Evolutionary conservation across 2,797 vertebrate genomes (phyloP).

Genomic region (Trachurus trachurus): DNA sequence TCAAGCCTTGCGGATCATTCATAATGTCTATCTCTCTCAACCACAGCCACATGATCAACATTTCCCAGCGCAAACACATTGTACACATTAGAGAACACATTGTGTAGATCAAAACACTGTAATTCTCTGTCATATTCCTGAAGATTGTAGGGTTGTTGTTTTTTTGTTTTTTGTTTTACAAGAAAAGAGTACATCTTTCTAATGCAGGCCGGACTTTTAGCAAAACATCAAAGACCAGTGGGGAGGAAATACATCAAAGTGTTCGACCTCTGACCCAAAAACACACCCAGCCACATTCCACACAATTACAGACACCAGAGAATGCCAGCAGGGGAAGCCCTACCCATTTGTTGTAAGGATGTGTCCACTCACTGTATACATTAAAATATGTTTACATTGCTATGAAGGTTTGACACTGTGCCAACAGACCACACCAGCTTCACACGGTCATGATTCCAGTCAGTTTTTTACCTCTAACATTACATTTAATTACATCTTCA

Average conservation of each 20-base stretch:
- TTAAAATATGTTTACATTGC: conserved; percentile 59
- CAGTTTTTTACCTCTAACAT: conserved; percentile 13
- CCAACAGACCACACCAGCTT: conserved; percentile 44
- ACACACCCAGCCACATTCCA: conserved; percentile 79
- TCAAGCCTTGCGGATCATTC: conserved; percentile 42
- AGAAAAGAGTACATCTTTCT: conserved; percentile 42
- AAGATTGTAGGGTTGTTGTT: conserved; percentile 25
- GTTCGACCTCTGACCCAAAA: conserved; percentile 80
- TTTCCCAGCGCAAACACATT: conserved; percentile 5
- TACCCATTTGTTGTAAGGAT: conserved; percentile 54
- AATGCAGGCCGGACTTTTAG: conserved; percentile 41
- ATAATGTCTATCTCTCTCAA: conserved; percentile 34
- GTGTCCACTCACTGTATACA: conserved; percentile 27
- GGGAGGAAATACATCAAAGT: conserved; percentile 79
- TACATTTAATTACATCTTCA: conserved; percentile 21
- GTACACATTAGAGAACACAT: conserved; percentile 31
- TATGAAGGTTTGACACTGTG: conserved; percentile 51
- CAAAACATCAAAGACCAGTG: conserved; percentile 73
- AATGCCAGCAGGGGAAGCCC: conserved; percentile 60
- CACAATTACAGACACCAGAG: conserved; percentile 78
- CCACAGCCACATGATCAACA: conserved; percentile 25
- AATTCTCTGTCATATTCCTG: conserved; percentile 27
- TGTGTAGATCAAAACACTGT: conserved; percentile 21
- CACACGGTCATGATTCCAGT: background rate
- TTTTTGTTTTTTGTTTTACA: no score